These are phyloP conservation scores for Crotalus helleri DNA, from an alignment of 2,113 vertebrate species.

Conservation along the genomic window DNA sequence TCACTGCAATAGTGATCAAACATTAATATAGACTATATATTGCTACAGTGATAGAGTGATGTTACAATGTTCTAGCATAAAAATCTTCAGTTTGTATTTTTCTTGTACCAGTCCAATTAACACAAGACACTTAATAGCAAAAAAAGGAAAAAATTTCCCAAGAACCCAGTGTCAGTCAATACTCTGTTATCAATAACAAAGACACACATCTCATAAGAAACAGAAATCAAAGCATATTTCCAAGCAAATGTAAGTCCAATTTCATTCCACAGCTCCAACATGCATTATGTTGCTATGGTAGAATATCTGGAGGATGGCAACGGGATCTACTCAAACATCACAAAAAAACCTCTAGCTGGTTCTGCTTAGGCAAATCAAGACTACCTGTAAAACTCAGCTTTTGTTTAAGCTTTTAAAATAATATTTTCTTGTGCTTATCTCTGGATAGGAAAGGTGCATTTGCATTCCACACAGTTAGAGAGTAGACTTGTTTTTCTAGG, in stretches of 20 bases:
- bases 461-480: not conserved
- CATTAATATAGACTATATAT: not conserved
- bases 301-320: not conserved
- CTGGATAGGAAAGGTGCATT: not conserved
- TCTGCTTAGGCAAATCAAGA: not conserved
- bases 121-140: not conserved
- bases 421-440: not conserved
- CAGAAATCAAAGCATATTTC: not conserved
- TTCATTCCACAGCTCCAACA: not conserved
- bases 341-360: not conserved
- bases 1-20: not conserved
- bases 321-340: not conserved
- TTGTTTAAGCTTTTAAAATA: not conserved
- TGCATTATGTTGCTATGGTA: not conserved
- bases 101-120: not conserved
- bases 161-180: not conserved
- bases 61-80: not conserved
- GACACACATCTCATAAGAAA: not conserved
- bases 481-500: not conserved
- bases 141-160: not conserved
- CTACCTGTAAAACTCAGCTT: not conserved
- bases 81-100: not conserved
- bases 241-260: not conserved
- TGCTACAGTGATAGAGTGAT: not conserved
- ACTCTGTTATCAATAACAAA: not conserved